These are phyloP conservation scores for Mesorhabditis spiculigera DNA, from an alignment of 2,888 invertebrate species.

Conservation along the genomic window DNA sequence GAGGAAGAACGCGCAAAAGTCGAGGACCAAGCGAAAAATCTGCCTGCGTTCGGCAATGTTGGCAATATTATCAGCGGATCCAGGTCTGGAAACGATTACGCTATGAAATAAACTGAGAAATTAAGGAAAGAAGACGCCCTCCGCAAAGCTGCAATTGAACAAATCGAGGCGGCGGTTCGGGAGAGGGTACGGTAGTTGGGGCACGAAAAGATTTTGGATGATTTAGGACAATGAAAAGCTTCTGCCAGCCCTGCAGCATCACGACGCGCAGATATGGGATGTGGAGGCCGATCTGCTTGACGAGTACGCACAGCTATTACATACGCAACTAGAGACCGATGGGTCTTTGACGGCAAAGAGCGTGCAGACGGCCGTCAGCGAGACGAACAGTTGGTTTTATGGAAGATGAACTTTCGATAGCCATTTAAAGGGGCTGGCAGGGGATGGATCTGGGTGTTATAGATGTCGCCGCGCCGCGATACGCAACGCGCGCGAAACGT, in stretches of 20 bases:
- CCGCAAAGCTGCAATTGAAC: not conserved
- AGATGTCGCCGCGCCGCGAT: no score
- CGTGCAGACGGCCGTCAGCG: constrained; percentile 30
- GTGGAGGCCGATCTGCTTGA: constrained; percentile 29
- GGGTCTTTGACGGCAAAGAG: constrained; percentile 23
- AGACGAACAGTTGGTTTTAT: constrained; percentile 27
- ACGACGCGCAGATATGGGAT: constrained; percentile 28
- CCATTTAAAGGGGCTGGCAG: no score
- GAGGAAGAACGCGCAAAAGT: constrained; percentile 38
- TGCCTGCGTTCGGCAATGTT: constrained; percentile 43
- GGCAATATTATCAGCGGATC: constrained; percentile 13
- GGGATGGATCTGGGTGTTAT: no score
- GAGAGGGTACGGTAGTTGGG: not conserved
- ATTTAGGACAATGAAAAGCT: constrained; percentile 23
- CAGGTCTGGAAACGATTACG: not conserved
- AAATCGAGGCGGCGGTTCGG: not conserved
- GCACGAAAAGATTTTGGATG: not conserved
- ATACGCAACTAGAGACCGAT: constrained; percentile 9
- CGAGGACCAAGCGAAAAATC: constrained; percentile 38
- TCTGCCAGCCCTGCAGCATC: constrained; percentile 25
- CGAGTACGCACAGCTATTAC: constrained; percentile 21
- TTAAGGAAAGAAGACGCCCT: not conserved
- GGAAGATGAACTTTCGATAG: not conserved
- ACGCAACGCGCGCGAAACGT: no score
- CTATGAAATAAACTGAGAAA: not conserved